Evolutionary conservation across 2,113 vertebrate species (phyloP), one percentile per base, ranked within the genome.

Genomic region (Vicugna pacos): DNA sequence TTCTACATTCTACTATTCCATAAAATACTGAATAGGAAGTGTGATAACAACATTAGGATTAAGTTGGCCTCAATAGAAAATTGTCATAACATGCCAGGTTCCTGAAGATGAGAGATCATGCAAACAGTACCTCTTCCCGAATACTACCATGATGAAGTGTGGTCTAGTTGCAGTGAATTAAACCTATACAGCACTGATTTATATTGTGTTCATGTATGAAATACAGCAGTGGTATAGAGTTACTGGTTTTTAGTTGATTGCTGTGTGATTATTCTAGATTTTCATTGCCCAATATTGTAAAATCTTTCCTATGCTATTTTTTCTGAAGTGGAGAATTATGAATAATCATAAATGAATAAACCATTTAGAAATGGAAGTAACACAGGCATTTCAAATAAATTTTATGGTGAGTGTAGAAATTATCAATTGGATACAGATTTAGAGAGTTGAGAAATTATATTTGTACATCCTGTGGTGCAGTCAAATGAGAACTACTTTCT

Each of bases 401-500:
- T 95, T 96, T 82, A 87, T 92, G 46, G 30, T 84, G 24, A 90
- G 83, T 92, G 30, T 82, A 92, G 67, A 9, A 93, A 89, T 95
- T 92, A 96, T 79, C 91, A 79, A 82, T 94, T 93, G 50, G 38
- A 87, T 88, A 65, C 64, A 96, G 90, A 88, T 84, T 22, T 76
- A 86, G 48, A 64, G 54, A 52, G 8, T 15, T 90, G 69, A 92
- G 32, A 96, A 96, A 95, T 95, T 90, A 75, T 94, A 92, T 96
- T 81, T 85, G n/a, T 52, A 10, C 38, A 64, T 70, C 73, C 62
- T 75, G 14, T 79, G 58, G 69, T 82, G 28, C 20, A 79, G 26
- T 96, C 94, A 94, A 97, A 88, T 94, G 16, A 80, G 6, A 28
- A 87, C 96, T 62, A 73, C 24, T 96, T 91, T 97, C 69, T 73